phyloP scores from a whole-genome alignment of 2,113 vertebrate genomes.

The Nycticryphes semicollaris region DNA sequence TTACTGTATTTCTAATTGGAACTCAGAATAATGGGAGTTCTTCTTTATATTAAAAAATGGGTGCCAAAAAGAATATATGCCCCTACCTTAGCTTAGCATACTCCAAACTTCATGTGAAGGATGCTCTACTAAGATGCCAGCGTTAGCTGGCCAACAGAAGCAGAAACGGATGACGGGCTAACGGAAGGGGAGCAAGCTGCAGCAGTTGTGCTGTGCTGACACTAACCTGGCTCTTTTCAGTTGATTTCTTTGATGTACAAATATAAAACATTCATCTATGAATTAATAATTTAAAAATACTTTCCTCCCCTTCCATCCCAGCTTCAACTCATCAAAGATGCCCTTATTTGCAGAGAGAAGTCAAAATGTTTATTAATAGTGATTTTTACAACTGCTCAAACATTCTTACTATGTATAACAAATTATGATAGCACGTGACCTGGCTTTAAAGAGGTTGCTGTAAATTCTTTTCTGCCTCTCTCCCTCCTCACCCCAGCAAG shows the following conservation, averaged over 20 bases:
- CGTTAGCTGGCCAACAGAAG: not conserved
- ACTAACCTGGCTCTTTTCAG: not conserved
- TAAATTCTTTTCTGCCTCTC: not conserved
- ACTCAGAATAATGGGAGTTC: not conserved
- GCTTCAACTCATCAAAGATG: not conserved
- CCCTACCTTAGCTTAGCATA: not conserved
- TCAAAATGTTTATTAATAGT: not conserved
- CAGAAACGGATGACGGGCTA: not conserved
- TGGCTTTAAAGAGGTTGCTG: not conserved
- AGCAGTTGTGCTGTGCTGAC: not conserved
- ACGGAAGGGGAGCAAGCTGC: not conserved
- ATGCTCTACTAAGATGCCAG: not conserved
- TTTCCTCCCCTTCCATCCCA: not conserved
- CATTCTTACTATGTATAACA: not conserved
- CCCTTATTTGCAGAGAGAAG: not conserved
- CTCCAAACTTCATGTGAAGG: not conserved
- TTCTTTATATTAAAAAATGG: not conserved
- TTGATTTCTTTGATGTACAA: conserved; percentile 7
- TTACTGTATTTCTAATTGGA: not conserved
- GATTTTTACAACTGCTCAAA: not conserved
- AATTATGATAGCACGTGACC: not conserved
- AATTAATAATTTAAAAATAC: not conserved
- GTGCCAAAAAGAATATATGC: not conserved
- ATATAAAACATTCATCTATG: not conserved
- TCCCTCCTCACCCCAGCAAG: not conserved